Base-by-base conservation (phyloP, 2,888 invertebrate species). In the Pseudococcus jackbeardsleyi region DNA sequence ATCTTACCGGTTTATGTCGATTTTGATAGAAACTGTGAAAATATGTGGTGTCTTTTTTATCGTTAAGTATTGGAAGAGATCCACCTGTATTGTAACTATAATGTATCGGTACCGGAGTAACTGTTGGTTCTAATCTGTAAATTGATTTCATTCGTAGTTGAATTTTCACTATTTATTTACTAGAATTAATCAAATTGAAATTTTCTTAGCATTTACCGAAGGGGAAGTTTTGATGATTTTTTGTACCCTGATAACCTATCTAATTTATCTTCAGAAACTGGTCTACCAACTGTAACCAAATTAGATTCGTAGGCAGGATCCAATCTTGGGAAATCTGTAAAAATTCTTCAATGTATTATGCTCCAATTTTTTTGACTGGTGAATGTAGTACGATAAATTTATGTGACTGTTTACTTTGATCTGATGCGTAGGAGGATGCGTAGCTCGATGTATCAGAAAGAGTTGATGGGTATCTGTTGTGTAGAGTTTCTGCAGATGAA, bases 21-120 rank as follows among this genome's bases (percentile, higher is more conserved):
- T 46, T 82, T 46, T 82, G 79, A 11, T 82, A 82, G 17, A 82
- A 82, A 19, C 42, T 82, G n/a, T 46, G n/a, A 15, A 82, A 82
- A 46, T 26, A 46, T 0, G 19, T 46, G n/a, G 17, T 33, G 0
- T 79, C 88, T 39, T 88, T 88, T 88, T 50, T 82, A 79, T 88
- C 82, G n/a, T 88, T 50, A 11, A 88, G 54, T 15, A 77, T 77
- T 82, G 88, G 88, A 88, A 88, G 88, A 15, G 88, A 88, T 39
- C 79, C 88, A 8, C 79, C 79, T 2, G 79, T 33, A 39, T 88
- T 59, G n/a, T 82, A 54, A 9, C 82, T 50, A 12, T 88, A 79
- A 19, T 82, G 77, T 48, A 79, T 88, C n/a, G 88, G 59, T 15
- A 79, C 22, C 22, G 33, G 54, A 88, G 42, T 17, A 50, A 50